These are phyloP conservation scores for Oreochromis niloticus DNA, from an alignment of 2,113 vertebrate genomes.

Conservation along the genomic window DNA sequence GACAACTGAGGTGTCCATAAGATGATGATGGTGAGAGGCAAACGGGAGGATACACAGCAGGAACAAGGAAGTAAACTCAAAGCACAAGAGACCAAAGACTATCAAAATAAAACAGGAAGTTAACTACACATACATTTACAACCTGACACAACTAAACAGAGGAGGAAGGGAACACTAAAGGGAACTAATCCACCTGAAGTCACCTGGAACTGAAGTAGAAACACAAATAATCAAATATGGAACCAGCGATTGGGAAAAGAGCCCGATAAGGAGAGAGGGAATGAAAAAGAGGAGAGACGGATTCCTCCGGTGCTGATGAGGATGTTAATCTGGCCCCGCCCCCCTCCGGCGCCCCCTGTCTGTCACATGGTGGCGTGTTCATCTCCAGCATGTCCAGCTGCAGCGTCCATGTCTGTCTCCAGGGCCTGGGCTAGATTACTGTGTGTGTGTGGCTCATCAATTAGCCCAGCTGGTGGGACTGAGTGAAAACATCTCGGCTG, in stretches of 20 bases:
- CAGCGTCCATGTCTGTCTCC: conserved; percentile 30
- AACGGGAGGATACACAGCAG: neutral
- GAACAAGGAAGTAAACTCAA: neutral
- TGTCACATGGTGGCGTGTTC: conserved; percentile 67
- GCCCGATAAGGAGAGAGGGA: conserved; percentile 49
- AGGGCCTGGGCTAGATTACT: conserved; percentile 40
- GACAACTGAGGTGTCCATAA: neutral
- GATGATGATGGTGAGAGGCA: neutral
- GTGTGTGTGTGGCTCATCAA: conserved; percentile 35
- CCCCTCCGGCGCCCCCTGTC: conserved; percentile 37
- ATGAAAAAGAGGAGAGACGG: conserved; percentile 48
- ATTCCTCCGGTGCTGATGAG: conserved; percentile 70
- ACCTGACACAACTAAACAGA: neutral
- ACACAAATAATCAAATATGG: neutral
- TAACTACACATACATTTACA: neutral
- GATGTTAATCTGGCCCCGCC: conserved; percentile 66
- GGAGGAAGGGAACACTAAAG: neutral
- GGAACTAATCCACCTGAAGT: neutral
- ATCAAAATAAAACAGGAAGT: neutral
- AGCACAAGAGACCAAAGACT: neutral
- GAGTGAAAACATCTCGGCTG: conserved; percentile 42
- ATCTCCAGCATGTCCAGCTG: conserved; percentile 64
- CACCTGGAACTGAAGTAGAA: neutral
- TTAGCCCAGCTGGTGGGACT: conserved; percentile 50
- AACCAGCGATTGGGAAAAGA: neutral